phyloP scores from a whole-genome alignment of 2,888 invertebrate species.

The Drosophila maculinotata region DNA sequence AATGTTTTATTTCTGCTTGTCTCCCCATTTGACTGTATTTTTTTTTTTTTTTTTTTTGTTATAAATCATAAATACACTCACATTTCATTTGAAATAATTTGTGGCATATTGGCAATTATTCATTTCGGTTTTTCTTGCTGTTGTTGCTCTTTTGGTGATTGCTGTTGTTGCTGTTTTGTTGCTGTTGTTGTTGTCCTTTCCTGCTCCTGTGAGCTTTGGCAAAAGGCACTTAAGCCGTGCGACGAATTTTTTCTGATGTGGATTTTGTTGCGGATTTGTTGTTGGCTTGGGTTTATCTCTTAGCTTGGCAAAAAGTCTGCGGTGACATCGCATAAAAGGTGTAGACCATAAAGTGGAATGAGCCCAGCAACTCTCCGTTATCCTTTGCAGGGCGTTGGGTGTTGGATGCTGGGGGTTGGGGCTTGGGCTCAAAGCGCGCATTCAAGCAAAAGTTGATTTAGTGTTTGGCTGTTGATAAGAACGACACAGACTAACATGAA shows the following conservation, averaged over 20 bases:
- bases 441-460: conserved; percentile 73
- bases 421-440: conserved; percentile 31
- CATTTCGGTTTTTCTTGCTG: conserved; percentile 67
- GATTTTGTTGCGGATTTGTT: conserved; percentile 75
- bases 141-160: conserved; percentile 7
- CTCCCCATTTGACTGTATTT: conserved; percentile 8
- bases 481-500: conserved; percentile 14
- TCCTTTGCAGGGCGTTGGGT: conserved; percentile 3
- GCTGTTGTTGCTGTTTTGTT: conserved; percentile 3
- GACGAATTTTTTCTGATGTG: conserved; percentile 74
- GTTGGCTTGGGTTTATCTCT: conserved; percentile 76
- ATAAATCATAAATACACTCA: conserved; percentile 81
- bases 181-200: conserved; percentile 15
- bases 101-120: conserved; percentile 82
- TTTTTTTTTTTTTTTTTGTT: conserved; percentile 11
- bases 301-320: conserved; percentile 35
- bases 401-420: not conserved
- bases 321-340: conserved; percentile 77
- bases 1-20: conserved; percentile 49
- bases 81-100: conserved; percentile 81
- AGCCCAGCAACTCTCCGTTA: conserved; percentile 26
- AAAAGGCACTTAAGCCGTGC: conserved; percentile 77
- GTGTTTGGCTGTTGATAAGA: conserved; percentile 67
- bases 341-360: conserved; percentile 55
- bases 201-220: conserved; percentile 28